These are phyloP conservation scores for Ptychobarbus kaznakovi DNA, from an alignment of 2,797 vertebrate genomes.

Conservation along the genomic window DNA sequence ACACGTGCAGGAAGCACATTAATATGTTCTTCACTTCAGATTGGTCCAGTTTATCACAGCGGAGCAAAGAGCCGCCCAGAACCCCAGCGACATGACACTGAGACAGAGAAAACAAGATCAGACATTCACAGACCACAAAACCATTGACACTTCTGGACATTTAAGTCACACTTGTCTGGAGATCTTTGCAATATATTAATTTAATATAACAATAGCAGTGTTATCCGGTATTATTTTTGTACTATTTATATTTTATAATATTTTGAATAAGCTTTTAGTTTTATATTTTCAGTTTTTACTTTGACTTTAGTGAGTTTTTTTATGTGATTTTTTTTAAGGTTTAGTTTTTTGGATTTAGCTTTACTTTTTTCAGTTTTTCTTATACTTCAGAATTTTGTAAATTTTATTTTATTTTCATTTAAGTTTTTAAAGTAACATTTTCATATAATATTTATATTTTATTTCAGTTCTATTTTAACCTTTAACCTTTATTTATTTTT, in stretches of 20 bases:
- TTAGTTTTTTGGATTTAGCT: too few relatives aligned
- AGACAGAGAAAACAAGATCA: constrained; percentile 44
- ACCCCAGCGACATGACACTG: constrained; percentile 86
- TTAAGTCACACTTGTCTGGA: background rate
- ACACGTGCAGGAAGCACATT: constrained; percentile 96
- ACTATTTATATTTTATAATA: background rate
- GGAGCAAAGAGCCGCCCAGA: constrained; percentile 86
- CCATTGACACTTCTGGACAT: background rate
- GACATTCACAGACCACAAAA: background rate
- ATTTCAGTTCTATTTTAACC: too few relatives aligned
- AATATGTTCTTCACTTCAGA: constrained; percentile 94
- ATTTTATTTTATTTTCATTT: background rate
- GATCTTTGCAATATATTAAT: background rate
- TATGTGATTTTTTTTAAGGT: background rate
- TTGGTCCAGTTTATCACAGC: constrained; percentile 96
- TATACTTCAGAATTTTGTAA: too few relatives aligned
- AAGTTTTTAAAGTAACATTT: background rate
- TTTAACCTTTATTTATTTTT: too few relatives aligned
- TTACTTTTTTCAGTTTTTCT: too few relatives aligned
- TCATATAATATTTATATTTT: background rate
- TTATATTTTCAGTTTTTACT: background rate
- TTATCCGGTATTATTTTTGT: background rate
- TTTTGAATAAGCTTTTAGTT: background rate
- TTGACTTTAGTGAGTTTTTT: background rate
- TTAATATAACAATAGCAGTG: background rate